These are phyloP conservation scores for Erythrocercus mccallii DNA, from an alignment of 2,113 vertebrate species.

Conservation along the genomic window DNA sequence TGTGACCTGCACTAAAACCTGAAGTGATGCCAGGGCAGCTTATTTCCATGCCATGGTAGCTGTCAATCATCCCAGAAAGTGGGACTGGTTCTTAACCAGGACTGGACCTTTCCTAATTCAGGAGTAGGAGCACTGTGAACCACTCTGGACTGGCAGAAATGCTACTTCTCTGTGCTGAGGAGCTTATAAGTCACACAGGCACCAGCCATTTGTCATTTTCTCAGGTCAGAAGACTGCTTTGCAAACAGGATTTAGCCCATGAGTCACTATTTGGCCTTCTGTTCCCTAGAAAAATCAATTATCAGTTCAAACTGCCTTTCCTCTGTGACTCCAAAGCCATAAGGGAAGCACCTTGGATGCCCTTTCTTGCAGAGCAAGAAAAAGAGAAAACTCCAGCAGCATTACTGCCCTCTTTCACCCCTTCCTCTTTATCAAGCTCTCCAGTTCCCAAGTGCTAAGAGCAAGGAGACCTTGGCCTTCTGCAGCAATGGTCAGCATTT, in stretches of 20 bases:
- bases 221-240: background rate
- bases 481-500: background rate
- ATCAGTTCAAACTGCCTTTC: background rate
- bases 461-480: background rate
- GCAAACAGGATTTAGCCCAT: background rate
- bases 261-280: conserved; percentile 25
- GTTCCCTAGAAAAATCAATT: background rate
- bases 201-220: background rate
- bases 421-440: background rate
- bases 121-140: background rate
- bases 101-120: background rate
- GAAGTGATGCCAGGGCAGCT: background rate
- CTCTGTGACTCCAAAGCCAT: background rate
- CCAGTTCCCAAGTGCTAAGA: background rate
- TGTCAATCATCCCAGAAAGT: background rate
- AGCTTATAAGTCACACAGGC: background rate
- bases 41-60: background rate
- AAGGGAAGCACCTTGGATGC: background rate
- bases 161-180: background rate
- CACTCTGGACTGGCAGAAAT: background rate
- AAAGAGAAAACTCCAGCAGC: background rate
- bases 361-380: background rate
- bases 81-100: background rate
- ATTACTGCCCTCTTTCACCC: background rate
- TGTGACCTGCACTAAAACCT: background rate